A percentile compares a stretch with the other conserved stretches of the same genome.
phyloP scores from a whole-genome alignment of 1,140 invertebrate genomes.

The Zaprionus africanus region DNA sequence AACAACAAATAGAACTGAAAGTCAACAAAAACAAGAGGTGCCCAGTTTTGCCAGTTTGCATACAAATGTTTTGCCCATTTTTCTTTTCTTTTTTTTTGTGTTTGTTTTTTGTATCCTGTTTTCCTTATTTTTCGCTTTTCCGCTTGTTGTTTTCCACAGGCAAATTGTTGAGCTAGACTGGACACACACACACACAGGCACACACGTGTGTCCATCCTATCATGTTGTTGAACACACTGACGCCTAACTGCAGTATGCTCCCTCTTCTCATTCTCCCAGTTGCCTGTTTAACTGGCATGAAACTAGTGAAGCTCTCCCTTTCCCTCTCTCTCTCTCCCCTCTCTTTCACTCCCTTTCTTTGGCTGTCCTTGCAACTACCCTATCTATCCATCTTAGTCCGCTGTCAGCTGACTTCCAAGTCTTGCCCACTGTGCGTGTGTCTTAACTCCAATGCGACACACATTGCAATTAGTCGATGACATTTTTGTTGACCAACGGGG shows the following conservation, averaged over 20 bases:
- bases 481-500: conserved; percentile 22
- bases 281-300: conserved; percentile 23
- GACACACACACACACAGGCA: not conserved
- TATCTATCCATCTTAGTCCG: not conserved
- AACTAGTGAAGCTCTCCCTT: not conserved
- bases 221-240: conserved; percentile 18
- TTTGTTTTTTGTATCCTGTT: not conserved
- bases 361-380: too few species aligned
- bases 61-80: conserved; percentile 58
- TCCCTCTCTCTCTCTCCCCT: not conserved
- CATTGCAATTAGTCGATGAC: conserved; percentile 39
- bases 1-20: conserved; percentile 31
- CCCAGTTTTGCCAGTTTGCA: conserved; percentile 49
- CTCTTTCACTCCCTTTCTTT: not conserved
- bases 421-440: not conserved
- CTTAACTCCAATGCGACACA: conserved; percentile 23
- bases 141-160: conserved; percentile 4
- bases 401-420: not conserved
- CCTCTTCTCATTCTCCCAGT: not conserved
- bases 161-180: conserved; percentile 27
- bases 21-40: conserved; percentile 41
- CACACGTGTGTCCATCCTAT: not conserved
- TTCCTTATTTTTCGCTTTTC: conserved; percentile 4
- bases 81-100: not conserved
- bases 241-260: not conserved